Evolutionary conservation across 2,797 vertebrate genomes (phyloP).

Genomic region (Urophycis tenuis): DNA sequence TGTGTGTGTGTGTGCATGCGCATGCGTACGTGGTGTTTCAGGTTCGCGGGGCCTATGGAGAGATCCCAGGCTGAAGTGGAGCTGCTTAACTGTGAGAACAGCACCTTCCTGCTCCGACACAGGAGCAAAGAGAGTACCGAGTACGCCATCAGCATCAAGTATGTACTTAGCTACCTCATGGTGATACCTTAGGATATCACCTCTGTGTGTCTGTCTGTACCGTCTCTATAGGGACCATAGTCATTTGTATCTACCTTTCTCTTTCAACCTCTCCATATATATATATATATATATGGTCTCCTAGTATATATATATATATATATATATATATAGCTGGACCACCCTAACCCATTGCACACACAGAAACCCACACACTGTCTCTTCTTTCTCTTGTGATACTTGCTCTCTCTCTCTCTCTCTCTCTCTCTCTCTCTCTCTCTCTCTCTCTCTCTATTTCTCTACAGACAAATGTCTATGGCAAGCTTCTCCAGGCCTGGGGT

Average conservation of each 20-base stretch:
- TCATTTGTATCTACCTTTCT: too few relatives aligned
- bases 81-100: slow-evolving; percentile 81
- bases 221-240: too few relatives aligned
- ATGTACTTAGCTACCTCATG: slow-evolving; percentile 56
- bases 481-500: slow-evolving; percentile 26
- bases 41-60: slow-evolving; percentile 94
- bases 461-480: slow-evolving; percentile 4
- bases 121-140: slow-evolving; percentile 88
- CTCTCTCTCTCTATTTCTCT: slow-evolving; percentile 7
- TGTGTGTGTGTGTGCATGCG: slow-evolving; percentile 1
- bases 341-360: not conserved
- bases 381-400: too few relatives aligned
- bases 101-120: slow-evolving; percentile 90
- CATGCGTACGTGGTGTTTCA: slow-evolving; percentile 53
- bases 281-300: not conserved
- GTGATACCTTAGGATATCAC: not conserved
- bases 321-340: not conserved
- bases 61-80: slow-evolving; percentile 85
- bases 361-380: too few relatives aligned
- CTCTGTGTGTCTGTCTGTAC: not conserved
- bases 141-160: slow-evolving; percentile 99
- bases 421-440: not conserved
- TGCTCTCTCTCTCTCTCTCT: not conserved
- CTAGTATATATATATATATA: not conserved
- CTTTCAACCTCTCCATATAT: not conserved